Evolutionary conservation across 2,797 vertebrate genomes (phyloP).

Genomic region (Neomorphus geoffroyi): DNA sequence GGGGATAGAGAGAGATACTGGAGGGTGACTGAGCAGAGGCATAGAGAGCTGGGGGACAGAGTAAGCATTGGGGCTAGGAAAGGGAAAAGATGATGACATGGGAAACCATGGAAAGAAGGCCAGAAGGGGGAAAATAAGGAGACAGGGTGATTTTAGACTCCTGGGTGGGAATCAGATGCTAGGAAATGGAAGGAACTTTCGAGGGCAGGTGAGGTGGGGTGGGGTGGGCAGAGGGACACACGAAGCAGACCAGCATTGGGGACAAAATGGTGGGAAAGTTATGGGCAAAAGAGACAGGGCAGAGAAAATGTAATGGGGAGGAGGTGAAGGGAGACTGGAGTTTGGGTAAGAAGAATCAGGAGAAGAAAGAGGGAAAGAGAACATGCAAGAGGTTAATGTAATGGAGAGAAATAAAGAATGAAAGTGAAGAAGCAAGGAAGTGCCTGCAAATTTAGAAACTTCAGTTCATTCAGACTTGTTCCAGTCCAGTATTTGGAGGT

Average conservation of each 20-base stretch:
- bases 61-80: background rate
- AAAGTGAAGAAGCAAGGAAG: background rate
- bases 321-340: background rate
- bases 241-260: background rate
- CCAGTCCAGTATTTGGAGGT: background rate
- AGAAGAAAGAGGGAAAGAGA: background rate
- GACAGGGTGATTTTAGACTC: background rate
- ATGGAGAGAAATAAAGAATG: background rate
- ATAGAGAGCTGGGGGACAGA: fast-evolving
- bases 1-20: background rate
- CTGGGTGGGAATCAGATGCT: background rate
- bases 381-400: background rate
- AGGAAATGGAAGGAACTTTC: background rate
- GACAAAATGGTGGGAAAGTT: background rate
- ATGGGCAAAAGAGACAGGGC: background rate
- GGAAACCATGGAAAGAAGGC: background rate
- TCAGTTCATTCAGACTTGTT: background rate
- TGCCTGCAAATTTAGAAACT: background rate
- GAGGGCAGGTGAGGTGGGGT: fast-evolving
- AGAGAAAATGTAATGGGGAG: background rate
- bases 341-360: background rate
- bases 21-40: background rate
- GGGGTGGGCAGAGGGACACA: background rate
- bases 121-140: background rate
- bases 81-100: background rate